Evolutionary conservation across 2,888 invertebrate species (phyloP), one percentile per base, ranked within the genome.

Genomic region (Hyalella azteca): DNA sequence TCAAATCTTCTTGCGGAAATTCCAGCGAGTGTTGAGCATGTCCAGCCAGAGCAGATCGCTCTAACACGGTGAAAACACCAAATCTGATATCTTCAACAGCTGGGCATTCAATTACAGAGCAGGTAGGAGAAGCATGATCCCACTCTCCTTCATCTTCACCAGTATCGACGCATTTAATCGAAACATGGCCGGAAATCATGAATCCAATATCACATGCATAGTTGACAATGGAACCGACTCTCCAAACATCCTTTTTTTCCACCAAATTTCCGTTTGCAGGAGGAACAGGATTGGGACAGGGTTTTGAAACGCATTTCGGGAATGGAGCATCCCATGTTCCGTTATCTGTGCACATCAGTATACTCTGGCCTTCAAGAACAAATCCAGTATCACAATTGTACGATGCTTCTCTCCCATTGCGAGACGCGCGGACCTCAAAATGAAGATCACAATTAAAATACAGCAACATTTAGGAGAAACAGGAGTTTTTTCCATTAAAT

Each of bases 71-170:
- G n/a, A 81, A 82, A 85, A 81, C 85, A 39, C 81, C 79, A 54
- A 73, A 45, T 13, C 22, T 22, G 9, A 81, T 77, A 4, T 45
- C 66, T 60, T 77, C 48, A 2, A 79, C 26, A 41, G 22, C 73
- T 22, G 84, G 80, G 60, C 85, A 85, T 19, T 49, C 78, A 15
- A 85, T 73, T 7, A 77, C 80, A 81, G 85, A 81, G 82, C 88
- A 88, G 3, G 78, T 79, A 11, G 88, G 87, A 26, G 22, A 13
- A 29, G 9, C 82, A 3, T 85, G 85, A n/a, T 87, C 86, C 88
- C 88, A 88, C 2, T 85, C 85, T 1, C 87, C 87, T 66, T 87
- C 86, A 3, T 83, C 45, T 45, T 41, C 81, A 22, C 85, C 85
- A 83, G 88, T 88, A 29, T 41, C 79, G 13, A 79, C 36, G 73